Evolutionary conservation across 2,888 invertebrate species (phyloP).

Genomic region (Loripinus fragilis): DNA sequence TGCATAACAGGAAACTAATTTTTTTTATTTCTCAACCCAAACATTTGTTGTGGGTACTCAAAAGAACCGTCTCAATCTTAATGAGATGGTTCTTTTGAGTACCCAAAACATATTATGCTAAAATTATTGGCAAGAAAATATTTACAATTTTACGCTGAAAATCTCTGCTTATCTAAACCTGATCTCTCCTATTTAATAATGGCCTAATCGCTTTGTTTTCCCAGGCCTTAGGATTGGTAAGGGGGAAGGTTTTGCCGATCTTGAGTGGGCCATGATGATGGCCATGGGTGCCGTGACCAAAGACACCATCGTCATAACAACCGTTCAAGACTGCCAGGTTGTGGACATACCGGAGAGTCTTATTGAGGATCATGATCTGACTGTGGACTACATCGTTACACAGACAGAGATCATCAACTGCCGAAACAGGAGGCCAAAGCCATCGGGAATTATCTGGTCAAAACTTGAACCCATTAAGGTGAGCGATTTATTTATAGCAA

Average conservation of each 20-base stretch:
- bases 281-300: slow-evolving; percentile 91
- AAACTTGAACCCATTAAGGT: slow-evolving; percentile 84
- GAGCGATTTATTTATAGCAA: background rate
- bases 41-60: too few relatives aligned
- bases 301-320: slow-evolving; percentile 90
- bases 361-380: slow-evolving; percentile 92
- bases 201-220: slow-evolving; percentile 16
- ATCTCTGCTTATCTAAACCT: too few relatives aligned
- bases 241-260: slow-evolving; percentile 93
- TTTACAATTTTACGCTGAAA: too few relatives aligned
- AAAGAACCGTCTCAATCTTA: too few relatives aligned
- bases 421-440: slow-evolving; percentile 86
- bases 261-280: slow-evolving; percentile 92
- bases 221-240: slow-evolving; percentile 92
- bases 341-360: slow-evolving; percentile 90
- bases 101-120: too few relatives aligned
- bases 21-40: too few relatives aligned
- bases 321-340: slow-evolving; percentile 90
- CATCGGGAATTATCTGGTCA: slow-evolving; percentile 91
- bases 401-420: slow-evolving; percentile 90
- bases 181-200: too few relatives aligned
- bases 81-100: too few relatives aligned
- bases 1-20: too few relatives aligned
- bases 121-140: too few relatives aligned
- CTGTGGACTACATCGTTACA: slow-evolving; percentile 93